Base-by-base conservation (phyloP, 2,113 vertebrate species). In the Panthera uncia region DNA sequence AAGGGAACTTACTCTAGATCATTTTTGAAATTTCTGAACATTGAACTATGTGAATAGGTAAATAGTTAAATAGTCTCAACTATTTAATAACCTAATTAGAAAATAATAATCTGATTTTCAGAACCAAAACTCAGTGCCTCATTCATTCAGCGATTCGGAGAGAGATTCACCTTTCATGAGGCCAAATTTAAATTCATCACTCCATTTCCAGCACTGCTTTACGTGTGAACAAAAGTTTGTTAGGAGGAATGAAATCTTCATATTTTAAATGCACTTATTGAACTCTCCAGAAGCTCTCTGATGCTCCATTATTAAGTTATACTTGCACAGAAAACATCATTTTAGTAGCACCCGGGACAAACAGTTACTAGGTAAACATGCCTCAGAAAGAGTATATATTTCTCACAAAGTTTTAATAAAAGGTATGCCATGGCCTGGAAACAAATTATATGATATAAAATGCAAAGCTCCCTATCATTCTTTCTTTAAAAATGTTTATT, bases 41-140 rank as follows among this genome's bases (percentile, higher is more conserved):
- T 4, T 89, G 36, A 93, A 89, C 8, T 50, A 50, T 45, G 29
- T 52, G 5, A 65, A 65, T 94, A 45, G 45, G 45, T 45, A 45
- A 45, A 45, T 45, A 45, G 45, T 45, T 45, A 45, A 45, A 45
- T 45, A 45, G 11, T 87, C 45, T 93, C 52, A 82, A 79, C 36
- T 89, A 63, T 45, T 71, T 82, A 63, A 83, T 78, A 83, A 41
- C 68, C 57, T 6, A 89, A 81, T 86, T 65, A 57, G 74, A 78
- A 48, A 93, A 61, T 61, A 92, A 55, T 69, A 78, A 82, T 50
- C 33, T 57, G 63, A 10, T 66, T 95, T 97, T 94, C 38, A 95
- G 21, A 82, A 3, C 4, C 4, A 33, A 13, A 94, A 91, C 88
- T 91, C 4, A 50, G 33, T 83, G 27, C 23, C 84, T 87, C 38